A percentile compares a stretch with the other conserved stretches of the same genome.
phyloP scores from a whole-genome alignment of 2,888 invertebrate species.

The Synergus umbraculus region DNA sequence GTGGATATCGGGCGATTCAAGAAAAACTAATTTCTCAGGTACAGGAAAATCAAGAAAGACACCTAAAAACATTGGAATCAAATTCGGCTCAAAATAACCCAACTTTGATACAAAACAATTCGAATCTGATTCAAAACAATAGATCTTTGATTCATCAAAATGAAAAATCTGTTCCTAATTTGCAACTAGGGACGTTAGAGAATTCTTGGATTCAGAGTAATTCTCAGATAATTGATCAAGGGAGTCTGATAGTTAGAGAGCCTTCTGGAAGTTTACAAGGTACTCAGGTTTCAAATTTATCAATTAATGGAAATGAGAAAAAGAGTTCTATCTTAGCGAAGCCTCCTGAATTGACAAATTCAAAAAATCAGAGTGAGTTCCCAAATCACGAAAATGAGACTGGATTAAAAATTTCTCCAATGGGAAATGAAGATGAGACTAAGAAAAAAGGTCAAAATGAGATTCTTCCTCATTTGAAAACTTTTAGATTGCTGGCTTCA shows the following conservation, averaged over 20 bases:
- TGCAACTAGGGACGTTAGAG: not conserved
- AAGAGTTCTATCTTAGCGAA: not conserved
- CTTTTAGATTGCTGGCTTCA: slow-evolving; percentile 66
- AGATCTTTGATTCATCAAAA: not conserved
- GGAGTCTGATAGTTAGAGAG: not conserved
- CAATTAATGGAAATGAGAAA: not conserved
- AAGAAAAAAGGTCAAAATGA: slow-evolving; percentile 26
- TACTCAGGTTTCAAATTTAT: not conserved
- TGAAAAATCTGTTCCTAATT: slow-evolving; percentile 11
- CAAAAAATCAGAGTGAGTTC: slow-evolving; percentile 20
- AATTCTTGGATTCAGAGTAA: slow-evolving; percentile 3
- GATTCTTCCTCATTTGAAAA: slow-evolving; percentile 56
- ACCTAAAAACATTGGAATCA: not conserved
- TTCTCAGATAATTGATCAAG: not conserved
- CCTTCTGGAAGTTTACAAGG: not conserved
- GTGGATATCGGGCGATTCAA: not conserved
- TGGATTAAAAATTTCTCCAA: not conserved
- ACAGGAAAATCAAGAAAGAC: not conserved
- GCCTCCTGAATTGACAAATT: not conserved
- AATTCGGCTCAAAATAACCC: not conserved
- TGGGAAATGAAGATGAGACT: not conserved
- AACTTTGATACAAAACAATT: not conserved
- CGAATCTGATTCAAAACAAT: not conserved
- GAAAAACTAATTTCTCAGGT: not conserved
- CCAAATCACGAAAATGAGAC: not conserved